Conservation (phyloP, 35 echinoderm and acorn worm species). For the Patiria miniata region DNA sequence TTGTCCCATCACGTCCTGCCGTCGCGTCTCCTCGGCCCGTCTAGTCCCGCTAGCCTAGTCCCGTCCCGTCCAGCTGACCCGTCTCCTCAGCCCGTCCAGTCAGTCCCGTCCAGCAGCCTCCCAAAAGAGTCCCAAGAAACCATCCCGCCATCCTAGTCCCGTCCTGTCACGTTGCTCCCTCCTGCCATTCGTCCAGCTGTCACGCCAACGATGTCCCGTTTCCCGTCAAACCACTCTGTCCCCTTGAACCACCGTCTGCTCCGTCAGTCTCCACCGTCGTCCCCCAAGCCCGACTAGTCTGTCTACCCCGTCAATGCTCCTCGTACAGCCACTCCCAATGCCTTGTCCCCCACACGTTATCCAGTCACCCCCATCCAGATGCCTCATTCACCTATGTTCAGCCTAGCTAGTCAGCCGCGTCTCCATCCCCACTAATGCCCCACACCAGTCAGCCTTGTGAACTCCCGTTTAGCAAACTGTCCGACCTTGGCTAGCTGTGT, state of each 20-base stretch:
- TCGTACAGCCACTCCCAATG: not conserved
- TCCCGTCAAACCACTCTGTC: not conserved
- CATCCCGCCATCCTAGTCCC: not conserved
- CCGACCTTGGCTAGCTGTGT: not conserved
- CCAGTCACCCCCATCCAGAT: not conserved
- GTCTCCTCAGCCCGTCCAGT: not conserved
- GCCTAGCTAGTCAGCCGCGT: not conserved
- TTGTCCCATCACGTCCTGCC: not conserved
- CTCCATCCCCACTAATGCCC: not conserved
- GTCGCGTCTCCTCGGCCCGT: not conserved
- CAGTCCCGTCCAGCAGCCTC: not conserved
- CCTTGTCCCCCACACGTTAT: not conserved
- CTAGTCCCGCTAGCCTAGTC: not conserved
- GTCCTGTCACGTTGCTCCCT: not conserved
- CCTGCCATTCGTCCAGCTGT: not conserved
- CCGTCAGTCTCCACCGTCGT: not conserved
- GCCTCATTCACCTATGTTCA: not conserved
- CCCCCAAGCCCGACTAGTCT: not conserved
- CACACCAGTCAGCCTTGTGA: not conserved
- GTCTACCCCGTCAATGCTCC: not conserved
- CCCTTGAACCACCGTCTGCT: not conserved
- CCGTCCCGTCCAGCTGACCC: not conserved
- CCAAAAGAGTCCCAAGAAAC: not conserved
- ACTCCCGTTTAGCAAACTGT: not conserved
- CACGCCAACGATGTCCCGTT: not conserved